Base-by-base conservation (phyloP, 2,888 invertebrate species). In the Prenolepis imparis region DNA sequence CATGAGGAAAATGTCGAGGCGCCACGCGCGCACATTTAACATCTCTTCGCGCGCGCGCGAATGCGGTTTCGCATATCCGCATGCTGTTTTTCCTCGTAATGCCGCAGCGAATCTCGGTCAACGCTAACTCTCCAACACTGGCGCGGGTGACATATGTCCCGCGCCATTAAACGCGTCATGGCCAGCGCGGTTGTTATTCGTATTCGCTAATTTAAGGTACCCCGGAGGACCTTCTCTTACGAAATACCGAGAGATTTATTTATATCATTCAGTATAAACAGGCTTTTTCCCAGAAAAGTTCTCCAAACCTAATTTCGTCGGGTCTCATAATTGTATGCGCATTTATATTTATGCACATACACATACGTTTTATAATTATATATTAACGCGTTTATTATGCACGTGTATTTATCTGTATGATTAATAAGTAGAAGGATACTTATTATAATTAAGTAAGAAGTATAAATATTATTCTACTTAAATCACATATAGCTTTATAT, bases 41-140 rank as follows among this genome's bases (percentile, higher is more conserved):
- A 41, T 78, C 77, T 9, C 12, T 57, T 21, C 36, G 52, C n/a
- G 52, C 64, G 66, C 64, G 55, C 63, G 66, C 55, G 55, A 44
- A 68, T 78, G 77, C 70, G 78, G 78, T 80, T 80, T 80, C 70
- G 70, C 70, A 59, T 80, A 80, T 80, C 78, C 70, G 59, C 44
- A 48, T 18, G 70, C 70, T 70, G 70, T 70, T 80, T 78, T 80
- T 68, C 70, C 44, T 80, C 78, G 70, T 61, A 59, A 44, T 41
- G 32, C 67, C 78, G 21, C 70, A 57, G 57, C 32, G 70, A 80
- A 80, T 80, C 78, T 80, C 78, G 78, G 78, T 80, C 78, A 80
- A 61, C 77, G 67, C 57, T 67, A 57, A 77, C 32, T 70, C 78
- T 70, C 59, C 57, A 18, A 61, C 44, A 59, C 36, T 61, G 70